Base-by-base conservation (phyloP, 37 sponge, comb jelly and placozoan genomes). In the Chondrosia reniformis region DNA sequence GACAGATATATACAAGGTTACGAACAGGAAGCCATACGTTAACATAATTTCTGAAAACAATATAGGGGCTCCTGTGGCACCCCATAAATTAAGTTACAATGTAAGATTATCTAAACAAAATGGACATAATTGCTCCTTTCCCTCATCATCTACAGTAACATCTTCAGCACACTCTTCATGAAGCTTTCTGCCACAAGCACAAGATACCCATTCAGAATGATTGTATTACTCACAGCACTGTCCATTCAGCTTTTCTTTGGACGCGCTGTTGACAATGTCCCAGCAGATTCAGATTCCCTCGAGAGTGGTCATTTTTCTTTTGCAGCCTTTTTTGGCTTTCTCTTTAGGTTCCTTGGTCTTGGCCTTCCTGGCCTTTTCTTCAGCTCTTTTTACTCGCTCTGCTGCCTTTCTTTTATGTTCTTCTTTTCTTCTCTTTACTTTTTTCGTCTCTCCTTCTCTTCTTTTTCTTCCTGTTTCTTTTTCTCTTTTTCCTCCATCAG, bases 161-260 rank as follows among this genome's bases (percentile, higher is more conserved):
- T 77, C 77, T 46, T 77, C 77, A 5, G 12, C 57, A 10, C 76
- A 83, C 39, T 83, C 83, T 24, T 83, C 83, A 43, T 83, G 83
- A 6, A 83, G 40, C 83, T 76, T 76, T 37, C 83, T 83, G 0
- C 67, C 67, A 45, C 83, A 83, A 15, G 44, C 25, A 40, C 82
- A 81, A 33, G 45, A 3, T 9, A 83, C 3, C 83, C 83, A 83
- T 15, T 76, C 76, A 8, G 76, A n/a, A n/a, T n/a, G n/a, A n/a
- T n/a, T n/a, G n/a, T n/a, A n/a, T n/a, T n/a, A n/a, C n/a, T n/a
- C n/a, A n/a, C n/a, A n/a, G n/a, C n/a, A n/a, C n/a, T n/a, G n/a
- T n/a, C n/a, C n/a, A n/a, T n/a, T n/a, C n/a, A n/a, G n/a, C n/a
- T n/a, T n/a, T n/a, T n/a, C n/a, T n/a, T n/a, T n/a, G n/a, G n/a